phyloP scores from a whole-genome alignment of 2,888 invertebrate genomes.

The Horisme vitalbata region DNA sequence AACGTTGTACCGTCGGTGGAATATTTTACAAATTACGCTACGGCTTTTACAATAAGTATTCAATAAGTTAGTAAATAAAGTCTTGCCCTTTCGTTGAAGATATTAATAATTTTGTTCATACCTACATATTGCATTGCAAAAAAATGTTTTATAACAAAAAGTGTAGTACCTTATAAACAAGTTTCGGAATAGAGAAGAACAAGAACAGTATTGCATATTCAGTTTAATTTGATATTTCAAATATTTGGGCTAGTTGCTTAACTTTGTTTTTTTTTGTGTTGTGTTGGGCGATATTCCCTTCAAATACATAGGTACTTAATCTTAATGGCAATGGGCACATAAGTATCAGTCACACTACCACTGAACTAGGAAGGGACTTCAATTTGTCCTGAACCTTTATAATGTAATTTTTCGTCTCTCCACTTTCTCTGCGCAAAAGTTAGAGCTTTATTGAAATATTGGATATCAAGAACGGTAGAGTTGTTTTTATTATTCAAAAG shows the following conservation, averaged over 20 bases:
- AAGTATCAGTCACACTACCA: conserved; percentile 43
- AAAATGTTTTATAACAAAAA: conserved; percentile 8
- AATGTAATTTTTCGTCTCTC: conserved; percentile 77
- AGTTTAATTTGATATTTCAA: no score
- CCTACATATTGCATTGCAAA: conserved; percentile 9
- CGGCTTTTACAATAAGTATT: conserved; percentile 73
- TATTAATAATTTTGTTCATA: conserved; percentile 16
- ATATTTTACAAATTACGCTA: conserved; percentile 75
- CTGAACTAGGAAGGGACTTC: conserved; percentile 55
- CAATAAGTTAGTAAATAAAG: conserved; percentile 66
- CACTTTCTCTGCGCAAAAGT: conserved; percentile 73
- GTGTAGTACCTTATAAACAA: no score
- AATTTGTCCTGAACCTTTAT: conserved; percentile 69
- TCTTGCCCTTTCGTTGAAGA: conserved; percentile 35
- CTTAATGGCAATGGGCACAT: neutral
- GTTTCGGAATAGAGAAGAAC: no score
- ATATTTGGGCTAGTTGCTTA: no score
- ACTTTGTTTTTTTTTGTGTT: no score
- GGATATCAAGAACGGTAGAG: conserved; percentile 76
- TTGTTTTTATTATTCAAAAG: conserved; percentile 75
- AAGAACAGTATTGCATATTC: no score
- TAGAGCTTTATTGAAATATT: conserved; percentile 78
- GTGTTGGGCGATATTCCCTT: no score
- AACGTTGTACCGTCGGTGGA: conserved; percentile 74
- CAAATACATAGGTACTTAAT: neutral